These are phyloP conservation scores for Theristus sp. DNA, from an alignment of 2,888 invertebrate species.

Conservation along the genomic window DNA sequence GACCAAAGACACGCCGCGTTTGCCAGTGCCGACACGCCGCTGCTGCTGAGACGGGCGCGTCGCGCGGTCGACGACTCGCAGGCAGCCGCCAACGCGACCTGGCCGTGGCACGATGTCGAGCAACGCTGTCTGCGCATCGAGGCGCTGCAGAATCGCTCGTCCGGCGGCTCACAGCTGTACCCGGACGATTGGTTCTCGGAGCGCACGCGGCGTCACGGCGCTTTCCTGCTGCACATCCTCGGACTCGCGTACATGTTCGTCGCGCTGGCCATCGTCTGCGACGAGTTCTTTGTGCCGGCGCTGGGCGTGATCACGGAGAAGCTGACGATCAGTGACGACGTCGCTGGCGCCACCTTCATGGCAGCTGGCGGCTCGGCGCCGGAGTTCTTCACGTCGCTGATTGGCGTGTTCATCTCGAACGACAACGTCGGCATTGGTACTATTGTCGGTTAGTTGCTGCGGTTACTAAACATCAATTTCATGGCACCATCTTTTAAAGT, in stretches of 20 bases:
- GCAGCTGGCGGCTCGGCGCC: conserved; percentile 95
- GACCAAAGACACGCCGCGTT: too few relatives aligned
- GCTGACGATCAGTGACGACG: conserved; percentile 72
- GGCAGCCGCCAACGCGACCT: too few relatives aligned
- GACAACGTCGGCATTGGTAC: conserved; percentile 90
- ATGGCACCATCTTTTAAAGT: too few relatives aligned
- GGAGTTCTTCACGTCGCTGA: conserved; percentile 78
- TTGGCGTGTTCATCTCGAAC: conserved; percentile 92
- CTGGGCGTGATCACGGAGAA: conserved; percentile 44
- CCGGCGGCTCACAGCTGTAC: too few relatives aligned
- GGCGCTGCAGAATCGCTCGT: too few relatives aligned
- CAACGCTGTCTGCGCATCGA: too few relatives aligned
- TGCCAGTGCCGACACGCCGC: too few relatives aligned
- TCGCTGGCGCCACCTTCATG: conserved; percentile 97
- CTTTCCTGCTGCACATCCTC: conserved; percentile 69
- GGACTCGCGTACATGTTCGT: conserved; percentile 98
- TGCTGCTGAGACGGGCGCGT: too few relatives aligned
- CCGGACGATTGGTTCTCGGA: too few relatives aligned
- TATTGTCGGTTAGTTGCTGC: conserved; percentile 54
- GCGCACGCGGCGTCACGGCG: too few relatives aligned
- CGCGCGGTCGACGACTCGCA: too few relatives aligned
- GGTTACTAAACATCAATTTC: neutral
- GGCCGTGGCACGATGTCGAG: too few relatives aligned
- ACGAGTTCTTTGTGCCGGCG: conserved; percentile 96
- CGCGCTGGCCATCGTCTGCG: conserved; percentile 92